Evolutionary conservation across 2,888 invertebrate genomes (phyloP).

Genomic region (Epicampocera succincta): DNA sequence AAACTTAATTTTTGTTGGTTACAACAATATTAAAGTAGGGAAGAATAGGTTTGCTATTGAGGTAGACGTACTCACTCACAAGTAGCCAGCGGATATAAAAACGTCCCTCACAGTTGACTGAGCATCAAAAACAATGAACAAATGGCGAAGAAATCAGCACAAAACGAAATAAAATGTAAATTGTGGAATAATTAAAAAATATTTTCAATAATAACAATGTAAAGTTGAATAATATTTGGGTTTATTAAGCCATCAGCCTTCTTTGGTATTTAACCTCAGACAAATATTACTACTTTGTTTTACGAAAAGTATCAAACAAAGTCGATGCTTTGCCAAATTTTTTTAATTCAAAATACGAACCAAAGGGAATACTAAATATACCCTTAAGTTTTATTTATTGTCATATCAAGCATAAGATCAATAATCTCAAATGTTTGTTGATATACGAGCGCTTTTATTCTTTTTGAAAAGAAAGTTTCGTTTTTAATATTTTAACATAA

Average conservation of each 20-base stretch:
- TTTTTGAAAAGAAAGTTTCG: too few species aligned
- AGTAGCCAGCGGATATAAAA: conserved; percentile 35
- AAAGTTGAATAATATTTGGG: neutral
- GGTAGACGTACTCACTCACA: neutral
- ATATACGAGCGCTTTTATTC: too few species aligned
- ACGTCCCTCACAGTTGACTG: conserved; percentile 66
- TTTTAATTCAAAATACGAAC: too few species aligned
- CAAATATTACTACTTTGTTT: too few species aligned
- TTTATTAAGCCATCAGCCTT: neutral
- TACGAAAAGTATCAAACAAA: too few species aligned
- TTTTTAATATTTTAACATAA: too few species aligned
- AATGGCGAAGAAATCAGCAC: conserved; percentile 25
- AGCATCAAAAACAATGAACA: conserved; percentile 40
- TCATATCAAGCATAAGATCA: too few species aligned
- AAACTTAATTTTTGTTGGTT: neutral
- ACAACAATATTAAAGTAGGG: neutral
- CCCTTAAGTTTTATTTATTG: too few species aligned
- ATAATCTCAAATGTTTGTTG: too few species aligned
- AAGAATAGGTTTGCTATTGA: neutral
- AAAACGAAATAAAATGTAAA: conserved; percentile 54
- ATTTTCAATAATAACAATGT: conserved; percentile 35
- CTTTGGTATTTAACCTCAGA: too few species aligned
- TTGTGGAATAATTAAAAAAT: conserved; percentile 22
- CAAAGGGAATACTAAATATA: too few species aligned
- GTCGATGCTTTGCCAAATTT: too few species aligned